Percentiles rank a stretch among this genome's conserved stretches.
These are phyloP conservation scores for Radopholus similis DNA, from an alignment of 1,140 invertebrate species.

Conservation along the genomic window DNA sequence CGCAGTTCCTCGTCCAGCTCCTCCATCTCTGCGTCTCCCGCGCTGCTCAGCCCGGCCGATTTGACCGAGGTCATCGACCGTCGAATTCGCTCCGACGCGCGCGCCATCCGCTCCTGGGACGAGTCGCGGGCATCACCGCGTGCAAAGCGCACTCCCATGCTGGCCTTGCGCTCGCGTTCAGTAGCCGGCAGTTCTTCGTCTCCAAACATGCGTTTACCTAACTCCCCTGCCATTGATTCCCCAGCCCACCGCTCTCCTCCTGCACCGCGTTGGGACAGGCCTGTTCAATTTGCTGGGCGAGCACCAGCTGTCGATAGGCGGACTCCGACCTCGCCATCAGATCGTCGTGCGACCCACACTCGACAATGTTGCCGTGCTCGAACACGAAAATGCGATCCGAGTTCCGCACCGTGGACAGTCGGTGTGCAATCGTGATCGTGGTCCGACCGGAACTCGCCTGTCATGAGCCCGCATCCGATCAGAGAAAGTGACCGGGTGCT, in stretches of 20 bases:
- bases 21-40: slow-evolving; percentile 19
- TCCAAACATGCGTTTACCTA: background rate
- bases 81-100: slow-evolving; percentile 14
- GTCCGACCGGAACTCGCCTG: slow-evolving; percentile 26
- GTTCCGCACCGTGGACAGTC: slow-evolving; percentile 47
- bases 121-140: background rate
- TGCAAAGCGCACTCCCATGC: background rate
- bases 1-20: slow-evolving; percentile 44
- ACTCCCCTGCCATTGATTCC: background rate
- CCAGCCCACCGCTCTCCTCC: background rate
- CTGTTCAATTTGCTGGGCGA: slow-evolving; percentile 29
- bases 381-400: slow-evolving; percentile 60
- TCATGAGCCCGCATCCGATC: background rate
- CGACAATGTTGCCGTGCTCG: slow-evolving; percentile 61
- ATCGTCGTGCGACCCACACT: slow-evolving; percentile 48
- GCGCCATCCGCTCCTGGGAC: background rate
- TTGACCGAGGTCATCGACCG: slow-evolving; percentile 28
- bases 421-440: slow-evolving; percentile 42
- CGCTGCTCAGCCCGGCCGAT: background rate
- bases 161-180: background rate
- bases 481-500: background rate
- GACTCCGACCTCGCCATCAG: slow-evolving; percentile 17
- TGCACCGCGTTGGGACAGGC: background rate
- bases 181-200: background rate
- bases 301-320: slow-evolving; percentile 43